Percentiles rank a stretch among this genome's conserved stretches.
Conservation (phyloP, 2,888 invertebrate genomes). For the Cylindroiulus punctatus region DNA sequence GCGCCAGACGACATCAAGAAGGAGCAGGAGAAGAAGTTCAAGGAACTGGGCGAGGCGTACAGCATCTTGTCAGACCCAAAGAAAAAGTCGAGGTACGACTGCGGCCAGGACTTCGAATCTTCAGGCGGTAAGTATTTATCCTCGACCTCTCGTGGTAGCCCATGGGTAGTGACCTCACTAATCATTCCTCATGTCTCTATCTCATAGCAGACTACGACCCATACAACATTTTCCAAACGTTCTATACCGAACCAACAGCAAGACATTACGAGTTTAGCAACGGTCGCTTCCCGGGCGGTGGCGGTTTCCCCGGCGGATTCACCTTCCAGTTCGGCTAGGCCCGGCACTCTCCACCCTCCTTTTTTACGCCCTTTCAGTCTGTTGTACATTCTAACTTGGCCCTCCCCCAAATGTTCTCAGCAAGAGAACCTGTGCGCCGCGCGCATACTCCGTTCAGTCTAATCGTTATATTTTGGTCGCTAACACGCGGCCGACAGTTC, state of each 20-base stretch:
- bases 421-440: too few species aligned
- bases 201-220: conserved; percentile 77
- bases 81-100: conserved; percentile 90
- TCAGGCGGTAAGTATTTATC: conserved; percentile 57
- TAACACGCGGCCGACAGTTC: too few species aligned
- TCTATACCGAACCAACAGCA: conserved; percentile 72
- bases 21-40: conserved; percentile 93
- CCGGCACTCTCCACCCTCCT: neutral
- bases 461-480: neutral
- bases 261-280: conserved; percentile 44
- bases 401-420: neutral
- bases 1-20: conserved; percentile 85
- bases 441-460: too few species aligned
- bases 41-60: conserved; percentile 96
- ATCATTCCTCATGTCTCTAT: neutral
- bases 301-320: conserved; percentile 72
- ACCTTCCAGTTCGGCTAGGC: conserved; percentile 76
- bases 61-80: conserved; percentile 88
- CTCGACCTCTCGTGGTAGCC: neutral
- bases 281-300: conserved; percentile 62
- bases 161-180: neutral
- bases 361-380: neutral
- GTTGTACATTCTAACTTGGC: neutral
- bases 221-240: conserved; percentile 84
- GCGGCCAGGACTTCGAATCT: conserved; percentile 79